Conservation (phyloP, 1,140 invertebrate species). For the Mamestra configurata region DNA sequence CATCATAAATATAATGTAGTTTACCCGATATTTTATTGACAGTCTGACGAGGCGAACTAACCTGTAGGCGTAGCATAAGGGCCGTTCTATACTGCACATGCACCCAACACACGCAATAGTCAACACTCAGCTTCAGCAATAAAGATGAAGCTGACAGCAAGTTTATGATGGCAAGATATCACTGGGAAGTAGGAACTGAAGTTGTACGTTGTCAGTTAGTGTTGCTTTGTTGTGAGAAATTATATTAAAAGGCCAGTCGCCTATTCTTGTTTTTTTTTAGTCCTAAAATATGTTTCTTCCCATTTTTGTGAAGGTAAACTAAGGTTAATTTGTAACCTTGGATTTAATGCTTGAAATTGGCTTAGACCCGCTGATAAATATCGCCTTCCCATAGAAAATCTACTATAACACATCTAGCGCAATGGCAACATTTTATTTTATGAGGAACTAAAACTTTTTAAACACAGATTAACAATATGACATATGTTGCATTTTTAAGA, state of each 20-base stretch:
- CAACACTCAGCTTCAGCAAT: not conserved
- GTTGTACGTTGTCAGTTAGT: slow-evolving; percentile 16
- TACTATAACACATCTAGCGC: too few species aligned
- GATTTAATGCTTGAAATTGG: too few species aligned
- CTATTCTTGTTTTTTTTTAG: too few species aligned
- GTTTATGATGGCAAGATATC: not conserved
- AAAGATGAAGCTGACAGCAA: not conserved
- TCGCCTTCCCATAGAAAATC: too few species aligned
- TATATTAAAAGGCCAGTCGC: not conserved
- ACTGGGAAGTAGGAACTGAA: slow-evolving; percentile 45
- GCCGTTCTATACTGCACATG: not conserved
- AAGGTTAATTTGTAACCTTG: too few species aligned
- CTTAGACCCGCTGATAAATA: too few species aligned
- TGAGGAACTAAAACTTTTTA: not conserved
- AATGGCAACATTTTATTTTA: too few species aligned
- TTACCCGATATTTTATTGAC: slow-evolving; percentile 56
- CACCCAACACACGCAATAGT: not conserved
- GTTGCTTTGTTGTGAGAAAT: slow-evolving; percentile 16
- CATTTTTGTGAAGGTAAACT: not conserved
- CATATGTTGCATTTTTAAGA: not conserved
- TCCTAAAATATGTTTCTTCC: not conserved
- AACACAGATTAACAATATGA: not conserved
- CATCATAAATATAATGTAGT: slow-evolving; percentile 23
- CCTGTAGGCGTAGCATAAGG: slow-evolving; percentile 64
- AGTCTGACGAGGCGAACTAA: slow-evolving; percentile 51